Base-by-base conservation (phyloP, 2,113 vertebrate species). In the Gambusia holbrooki region DNA sequence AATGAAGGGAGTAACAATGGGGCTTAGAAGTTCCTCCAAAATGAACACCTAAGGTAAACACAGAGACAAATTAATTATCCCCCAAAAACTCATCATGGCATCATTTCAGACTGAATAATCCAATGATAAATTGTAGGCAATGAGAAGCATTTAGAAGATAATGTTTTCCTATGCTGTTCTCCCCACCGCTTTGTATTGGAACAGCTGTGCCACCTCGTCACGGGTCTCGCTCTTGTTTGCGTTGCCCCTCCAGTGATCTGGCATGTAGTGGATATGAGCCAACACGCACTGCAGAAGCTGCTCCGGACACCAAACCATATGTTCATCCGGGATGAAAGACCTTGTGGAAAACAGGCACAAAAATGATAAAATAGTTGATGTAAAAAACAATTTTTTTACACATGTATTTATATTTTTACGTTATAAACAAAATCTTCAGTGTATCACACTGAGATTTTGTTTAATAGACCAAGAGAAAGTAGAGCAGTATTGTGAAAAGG, bases 241-340 rank as follows among this genome's bases (percentile, higher is more conserved):
- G 1, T 95, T 96, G 88, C 97, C 97, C 92, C 97, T 97, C 98
- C 98, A 99, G 94, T 99, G 97, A 93, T 99, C 98, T 69, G 98
- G 98, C 98, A 99, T 99, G 93, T 99, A 99, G 94, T 99, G 98
- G 88, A 99, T 97, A 82, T 99, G 96, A 0, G 98, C 97, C 85
- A 99, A 93, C 88, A 99, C 97, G 80, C 98, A 97, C 76, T 97
- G 96, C 72, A 99, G 95, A 93, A 99, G 96, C 95, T 99, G 98
- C 83, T 99, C 98, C 22, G 98, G 98, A 88, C 97, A 99, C 92
- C 97, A 99, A 78, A 98, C 97, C 95, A 99, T 93, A 92, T 99
- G 98, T 91, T 99, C 96, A 87, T 99, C 98, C 1, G 98, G 98
- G 89, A 99, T 99, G 87, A 99, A 99, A 69, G 97, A 99, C 92